Conservation (phyloP, 2,888 invertebrate species). For the Spilosoma lubricipeda region DNA sequence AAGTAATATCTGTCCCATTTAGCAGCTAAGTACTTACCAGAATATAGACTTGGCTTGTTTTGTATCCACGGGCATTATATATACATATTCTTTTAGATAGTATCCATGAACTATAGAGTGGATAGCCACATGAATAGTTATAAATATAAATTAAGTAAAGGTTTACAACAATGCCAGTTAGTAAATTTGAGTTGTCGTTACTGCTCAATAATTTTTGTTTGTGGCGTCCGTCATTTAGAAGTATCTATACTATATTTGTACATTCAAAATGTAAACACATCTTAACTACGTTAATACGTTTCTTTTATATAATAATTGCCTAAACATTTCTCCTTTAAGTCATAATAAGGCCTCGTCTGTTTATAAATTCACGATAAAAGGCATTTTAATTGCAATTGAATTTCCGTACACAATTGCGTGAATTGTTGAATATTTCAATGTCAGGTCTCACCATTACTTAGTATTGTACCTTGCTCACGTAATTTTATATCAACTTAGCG, state of each 20-base stretch:
- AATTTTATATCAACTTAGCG: conserved; percentile 28
- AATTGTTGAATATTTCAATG: conserved; percentile 24
- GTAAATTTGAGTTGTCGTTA: background rate
- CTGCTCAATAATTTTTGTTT: background rate
- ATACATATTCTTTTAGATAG: no score
- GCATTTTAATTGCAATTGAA: conserved; percentile 28
- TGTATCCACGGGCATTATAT: no score
- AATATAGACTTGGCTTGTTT: background rate
- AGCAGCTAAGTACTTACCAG: background rate
- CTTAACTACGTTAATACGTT: background rate
- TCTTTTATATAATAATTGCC: conserved; percentile 20
- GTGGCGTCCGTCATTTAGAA: background rate
- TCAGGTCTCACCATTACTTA: conserved; percentile 15
- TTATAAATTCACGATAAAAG: conserved; percentile 28
- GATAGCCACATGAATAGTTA: background rate
- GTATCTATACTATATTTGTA: background rate
- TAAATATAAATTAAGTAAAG: background rate
- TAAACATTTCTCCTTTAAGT: conserved; percentile 22
- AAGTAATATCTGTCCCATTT: background rate
- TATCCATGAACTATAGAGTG: no score
- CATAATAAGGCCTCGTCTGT: conserved; percentile 48
- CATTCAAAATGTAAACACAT: background rate
- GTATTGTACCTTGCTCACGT: conserved; percentile 25
- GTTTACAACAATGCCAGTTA: background rate
- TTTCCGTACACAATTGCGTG: conserved; percentile 14